Evolutionary conservation across 2,888 invertebrate species (phyloP), one percentile per base, ranked within the genome.

Genomic region (Minunthozetes semirufus): DNA sequence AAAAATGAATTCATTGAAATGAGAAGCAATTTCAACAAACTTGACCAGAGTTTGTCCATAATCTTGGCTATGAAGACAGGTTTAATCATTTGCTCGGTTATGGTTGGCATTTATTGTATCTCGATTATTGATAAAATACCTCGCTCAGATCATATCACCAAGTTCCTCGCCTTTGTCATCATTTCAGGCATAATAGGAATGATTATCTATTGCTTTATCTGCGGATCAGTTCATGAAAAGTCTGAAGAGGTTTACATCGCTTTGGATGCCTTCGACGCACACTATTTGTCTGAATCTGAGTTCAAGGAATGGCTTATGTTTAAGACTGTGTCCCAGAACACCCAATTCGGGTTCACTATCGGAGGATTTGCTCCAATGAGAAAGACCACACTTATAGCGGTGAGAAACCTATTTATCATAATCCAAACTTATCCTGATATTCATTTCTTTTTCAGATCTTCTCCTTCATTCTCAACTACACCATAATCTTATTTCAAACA

Each of bases 311-410:
- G 25, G 33, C 17, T 63, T 63, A 13, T 63, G 22, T 63, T 63
- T 63, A 63, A 63, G 33, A 33, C 33, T 19, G 17, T 38, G 22
- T 63, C 17, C 2, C 29, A n/a, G 0, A 19, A 63, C 9, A 33
- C 29, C 15, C 3, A 0, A 8, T 22, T 63, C 17, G 63, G 63
- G 25, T 63, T 63, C 38, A 63, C 63, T 33, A 33, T 63, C 11
- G 63, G 63, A 33, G 63, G 63, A 9, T 63, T 63, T 11, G 63
- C 63, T 33, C 1, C 6, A 13, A 2, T 63, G 0, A 11, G 33
- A 17, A 63, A 63, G 19, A 63, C 63, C 3, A 63, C 63, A 33
- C 63, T 63, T 6, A 63, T 63, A 17, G 5, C 63, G 63, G 63
- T 63, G 3, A 5, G 33, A 5, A 8, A 33, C 8, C 8, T 3